Percentiles rank a stretch among this genome's conserved stretches.
phyloP scores from a whole-genome alignment of 2,113 vertebrate genomes.

The Nesoenas mayeri region DNA sequence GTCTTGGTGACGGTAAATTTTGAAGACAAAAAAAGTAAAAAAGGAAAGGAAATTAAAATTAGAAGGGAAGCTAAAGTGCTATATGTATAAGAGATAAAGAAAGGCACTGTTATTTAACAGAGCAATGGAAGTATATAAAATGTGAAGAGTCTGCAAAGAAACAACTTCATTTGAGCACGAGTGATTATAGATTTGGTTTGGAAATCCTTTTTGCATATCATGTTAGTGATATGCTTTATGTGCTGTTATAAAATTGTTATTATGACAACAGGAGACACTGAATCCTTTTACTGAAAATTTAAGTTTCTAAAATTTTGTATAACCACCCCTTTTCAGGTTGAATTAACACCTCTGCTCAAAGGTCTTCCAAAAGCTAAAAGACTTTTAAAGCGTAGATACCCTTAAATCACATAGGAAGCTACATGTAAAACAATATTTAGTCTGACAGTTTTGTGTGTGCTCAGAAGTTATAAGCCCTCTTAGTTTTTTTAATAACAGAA shows the following conservation, averaged over 20 bases:
- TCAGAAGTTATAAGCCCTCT: neutral
- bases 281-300: neutral
- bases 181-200: neutral
- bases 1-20: neutral
- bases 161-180: neutral
- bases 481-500: neutral
- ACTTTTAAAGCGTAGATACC: neutral
- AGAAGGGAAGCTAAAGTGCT: neutral
- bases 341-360: neutral
- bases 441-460: neutral
- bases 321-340: neutral
- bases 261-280: neutral
- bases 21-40: neutral
- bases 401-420: neutral
- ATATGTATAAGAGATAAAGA: neutral
- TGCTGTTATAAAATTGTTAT: neutral
- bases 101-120: neutral
- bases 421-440: neutral
- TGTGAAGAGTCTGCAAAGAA: neutral
- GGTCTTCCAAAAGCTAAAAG: neutral
- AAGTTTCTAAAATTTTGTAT: neutral
- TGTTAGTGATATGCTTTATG: neutral
- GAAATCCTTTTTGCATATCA: neutral
- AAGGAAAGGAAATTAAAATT: neutral
- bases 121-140: neutral